A percentile compares a stretch with the other conserved stretches of the same genome.
These are phyloP conservation scores for Myopa testacea DNA, from an alignment of 2,888 invertebrate species.

Conservation along the genomic window DNA sequence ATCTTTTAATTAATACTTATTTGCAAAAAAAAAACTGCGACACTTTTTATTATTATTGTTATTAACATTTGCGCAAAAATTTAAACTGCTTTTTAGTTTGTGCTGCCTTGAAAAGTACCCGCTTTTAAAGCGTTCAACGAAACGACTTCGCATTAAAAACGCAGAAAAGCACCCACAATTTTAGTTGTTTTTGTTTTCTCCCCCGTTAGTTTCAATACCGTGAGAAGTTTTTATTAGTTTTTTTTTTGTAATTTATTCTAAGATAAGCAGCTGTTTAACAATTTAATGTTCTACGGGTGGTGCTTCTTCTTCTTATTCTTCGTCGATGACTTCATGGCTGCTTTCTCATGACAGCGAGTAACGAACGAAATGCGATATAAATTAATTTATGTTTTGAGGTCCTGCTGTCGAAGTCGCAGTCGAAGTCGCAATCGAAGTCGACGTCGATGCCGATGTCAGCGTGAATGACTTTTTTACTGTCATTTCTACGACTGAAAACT, in stretches of 20 bases:
- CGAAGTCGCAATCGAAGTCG: not conserved
- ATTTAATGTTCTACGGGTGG: not conserved
- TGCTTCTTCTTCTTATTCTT: not conserved
- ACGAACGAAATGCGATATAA: not conserved
- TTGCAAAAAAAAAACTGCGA: no score
- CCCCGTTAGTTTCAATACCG: not conserved
- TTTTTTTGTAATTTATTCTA: slow-evolving; percentile 13
- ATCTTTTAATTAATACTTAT: no score
- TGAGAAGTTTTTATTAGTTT: slow-evolving; percentile 5
- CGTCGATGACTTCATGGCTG: not conserved
- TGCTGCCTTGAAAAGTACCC: no score
- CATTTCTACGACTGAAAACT: not conserved
- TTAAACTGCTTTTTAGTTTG: no score
- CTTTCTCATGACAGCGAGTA: not conserved
- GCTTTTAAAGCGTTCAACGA: no score
- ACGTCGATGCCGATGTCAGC: not conserved
- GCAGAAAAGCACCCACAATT: no score
- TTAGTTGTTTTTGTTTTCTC: not conserved
- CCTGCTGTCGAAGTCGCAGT: not conserved
- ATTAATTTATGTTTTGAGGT: not conserved
- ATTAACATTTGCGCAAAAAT: no score
- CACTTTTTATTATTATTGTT: no score
- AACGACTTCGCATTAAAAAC: no score
- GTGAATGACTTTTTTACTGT: not conserved
- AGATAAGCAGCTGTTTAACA: not conserved